phyloP scores from a whole-genome alignment of 2,797 vertebrate genomes.

The Naso thynnoides region DNA sequence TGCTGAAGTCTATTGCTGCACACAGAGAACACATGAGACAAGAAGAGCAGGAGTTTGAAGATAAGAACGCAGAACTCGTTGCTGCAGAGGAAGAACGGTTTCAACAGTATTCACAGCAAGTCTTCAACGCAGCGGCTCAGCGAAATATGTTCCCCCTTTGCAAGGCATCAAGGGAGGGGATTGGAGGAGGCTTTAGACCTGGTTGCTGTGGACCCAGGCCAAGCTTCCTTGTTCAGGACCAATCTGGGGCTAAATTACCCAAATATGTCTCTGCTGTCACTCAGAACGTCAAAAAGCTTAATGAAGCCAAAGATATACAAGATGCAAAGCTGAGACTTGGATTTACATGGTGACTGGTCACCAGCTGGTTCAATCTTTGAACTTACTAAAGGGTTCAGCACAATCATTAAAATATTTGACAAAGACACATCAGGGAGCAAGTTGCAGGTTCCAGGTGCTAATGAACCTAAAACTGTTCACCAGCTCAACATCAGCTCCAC shows the following conservation, averaged over 20 bases:
- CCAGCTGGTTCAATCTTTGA: too few species aligned
- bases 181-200: conserved; percentile 73
- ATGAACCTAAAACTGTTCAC: too few species aligned
- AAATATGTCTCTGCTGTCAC: conserved; percentile 71
- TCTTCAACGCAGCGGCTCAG: conserved; percentile 85
- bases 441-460: too few species aligned
- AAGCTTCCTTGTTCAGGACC: conserved; percentile 83
- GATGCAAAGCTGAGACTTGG: conserved; percentile 85
- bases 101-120: conserved; percentile 87
- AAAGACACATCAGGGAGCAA: too few species aligned
- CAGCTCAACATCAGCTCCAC: too few species aligned
- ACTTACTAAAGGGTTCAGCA: too few species aligned
- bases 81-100: conserved; percentile 87
- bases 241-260: conserved; percentile 83
- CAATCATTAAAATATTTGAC: too few species aligned
- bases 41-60: conserved; percentile 77
- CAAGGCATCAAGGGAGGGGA: conserved; percentile 82
- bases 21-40: conserved; percentile 86
- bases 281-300: conserved; percentile 78
- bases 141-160: conserved; percentile 85
- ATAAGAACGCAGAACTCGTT: conserved; percentile 70
- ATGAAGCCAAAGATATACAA: conserved; percentile 77
- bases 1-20: conserved; percentile 85
- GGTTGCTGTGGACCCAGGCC: conserved; percentile 78
- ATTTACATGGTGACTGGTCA: conserved; percentile 79